A percentile compares a stretch with the other conserved stretches of the same genome.
phyloP scores from a whole-genome alignment of 2,888 invertebrate genomes.

The Temnothorax unifasciatus region DNA sequence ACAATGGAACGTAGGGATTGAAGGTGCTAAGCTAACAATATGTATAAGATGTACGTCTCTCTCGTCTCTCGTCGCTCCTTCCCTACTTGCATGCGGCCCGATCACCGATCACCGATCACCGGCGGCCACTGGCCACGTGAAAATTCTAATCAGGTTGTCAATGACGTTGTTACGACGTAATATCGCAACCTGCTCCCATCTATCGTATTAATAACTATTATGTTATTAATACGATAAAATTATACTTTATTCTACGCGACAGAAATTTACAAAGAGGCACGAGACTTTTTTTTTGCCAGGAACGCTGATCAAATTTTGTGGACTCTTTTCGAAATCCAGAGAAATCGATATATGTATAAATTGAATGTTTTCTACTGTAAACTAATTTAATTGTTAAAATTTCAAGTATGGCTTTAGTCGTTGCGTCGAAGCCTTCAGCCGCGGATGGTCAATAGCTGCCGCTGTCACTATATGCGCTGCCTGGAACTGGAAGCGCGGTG shows the following conservation, averaged over 20 bases:
- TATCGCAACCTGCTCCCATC: no score
- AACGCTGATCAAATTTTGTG: background rate
- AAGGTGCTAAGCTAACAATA: slow-evolving; percentile 6
- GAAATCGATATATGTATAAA: background rate
- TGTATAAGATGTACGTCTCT: background rate
- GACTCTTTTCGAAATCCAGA: background rate
- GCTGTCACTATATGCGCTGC: no score
- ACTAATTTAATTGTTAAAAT: background rate
- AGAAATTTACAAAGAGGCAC: background rate
- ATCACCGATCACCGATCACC: background rate
- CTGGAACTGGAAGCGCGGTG: no score
- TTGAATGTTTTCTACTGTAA: background rate
- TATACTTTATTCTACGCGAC: background rate
- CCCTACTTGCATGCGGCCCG: background rate
- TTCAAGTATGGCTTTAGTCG: background rate
- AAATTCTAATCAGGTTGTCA: background rate
- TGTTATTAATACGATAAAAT: background rate
- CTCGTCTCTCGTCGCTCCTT: no score
- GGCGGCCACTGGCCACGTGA: background rate
- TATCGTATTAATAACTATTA: no score
- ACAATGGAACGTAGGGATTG: slow-evolving; percentile 6
- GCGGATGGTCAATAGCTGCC: no score
- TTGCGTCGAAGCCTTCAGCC: no score
- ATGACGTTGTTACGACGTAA: no score
- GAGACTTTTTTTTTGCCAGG: no score